phyloP scores from a whole-genome alignment of 2,113 vertebrate genomes.

The Meriones unguiculatus region DNA sequence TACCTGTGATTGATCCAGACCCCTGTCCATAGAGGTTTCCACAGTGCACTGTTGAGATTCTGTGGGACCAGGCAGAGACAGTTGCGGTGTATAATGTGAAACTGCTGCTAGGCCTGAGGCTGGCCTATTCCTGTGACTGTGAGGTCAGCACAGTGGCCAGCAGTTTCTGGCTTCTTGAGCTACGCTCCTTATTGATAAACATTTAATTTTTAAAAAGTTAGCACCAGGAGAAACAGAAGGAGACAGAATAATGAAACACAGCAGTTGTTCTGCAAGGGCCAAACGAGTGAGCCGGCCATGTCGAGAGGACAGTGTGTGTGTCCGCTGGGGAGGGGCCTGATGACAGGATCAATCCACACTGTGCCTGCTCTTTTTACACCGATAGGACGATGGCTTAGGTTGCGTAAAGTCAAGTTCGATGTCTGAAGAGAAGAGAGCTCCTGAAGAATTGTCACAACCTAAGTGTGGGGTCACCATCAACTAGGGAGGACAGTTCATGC shows the following conservation, averaged over 20 bases:
- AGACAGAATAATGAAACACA: not conserved
- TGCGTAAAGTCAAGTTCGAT: not conserved
- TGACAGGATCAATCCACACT: accelerated
- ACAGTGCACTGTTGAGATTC: accelerated
- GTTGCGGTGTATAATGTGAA: accelerated
- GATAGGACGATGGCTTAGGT: accelerated
- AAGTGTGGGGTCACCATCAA: no score
- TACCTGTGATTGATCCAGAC: not conserved
- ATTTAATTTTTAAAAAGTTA: not conserved
- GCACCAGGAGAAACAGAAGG: not conserved
- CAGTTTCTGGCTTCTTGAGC: not conserved
- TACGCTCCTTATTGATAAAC: not conserved
- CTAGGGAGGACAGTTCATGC: not conserved
- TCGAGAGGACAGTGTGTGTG: accelerated
- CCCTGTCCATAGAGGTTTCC: not conserved
- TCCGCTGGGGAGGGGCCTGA: not conserved
- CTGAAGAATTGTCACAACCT: accelerated
- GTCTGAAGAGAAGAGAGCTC: accelerated
- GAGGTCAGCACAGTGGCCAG: no score
- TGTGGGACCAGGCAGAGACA: accelerated
- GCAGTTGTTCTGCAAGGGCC: not conserved
- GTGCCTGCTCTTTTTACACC: accelerated
- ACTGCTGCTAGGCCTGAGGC: accelerated
- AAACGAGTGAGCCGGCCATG: accelerated
- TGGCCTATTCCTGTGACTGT: accelerated